Evolutionary conservation across 1,140 invertebrate genomes (phyloP).

Genomic region (Mamestra configurata): DNA sequence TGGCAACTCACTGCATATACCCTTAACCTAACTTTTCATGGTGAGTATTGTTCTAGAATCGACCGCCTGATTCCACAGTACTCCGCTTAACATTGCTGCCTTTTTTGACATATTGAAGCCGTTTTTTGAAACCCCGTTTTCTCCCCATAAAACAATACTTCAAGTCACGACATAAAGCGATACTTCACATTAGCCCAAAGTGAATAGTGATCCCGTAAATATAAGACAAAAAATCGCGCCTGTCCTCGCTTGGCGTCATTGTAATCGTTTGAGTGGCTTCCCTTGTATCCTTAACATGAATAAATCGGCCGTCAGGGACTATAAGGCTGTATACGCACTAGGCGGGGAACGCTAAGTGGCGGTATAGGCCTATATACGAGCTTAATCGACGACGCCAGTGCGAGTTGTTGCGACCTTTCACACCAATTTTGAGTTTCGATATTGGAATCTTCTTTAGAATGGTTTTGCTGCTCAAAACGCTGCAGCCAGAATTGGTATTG

Average conservation of each 20-base stretch:
- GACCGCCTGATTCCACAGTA: too few relatives aligned
- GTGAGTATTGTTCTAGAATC: too few relatives aligned
- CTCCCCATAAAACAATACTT: background rate
- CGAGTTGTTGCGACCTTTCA: background rate
- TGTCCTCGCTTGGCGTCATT: conserved; percentile 30
- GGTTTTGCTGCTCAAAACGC: too few relatives aligned
- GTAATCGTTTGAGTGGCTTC: conserved; percentile 54
- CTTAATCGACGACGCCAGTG: background rate
- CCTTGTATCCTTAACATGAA: conserved; percentile 53
- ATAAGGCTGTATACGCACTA: conserved; percentile 3
- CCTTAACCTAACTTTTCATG: too few relatives aligned
- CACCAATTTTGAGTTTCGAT: background rate
- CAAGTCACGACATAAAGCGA: background rate
- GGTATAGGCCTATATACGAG: background rate
- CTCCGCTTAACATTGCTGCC: too few relatives aligned
- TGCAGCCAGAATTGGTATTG: too few relatives aligned
- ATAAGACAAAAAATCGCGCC: conserved; percentile 15
- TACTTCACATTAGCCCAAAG: background rate
- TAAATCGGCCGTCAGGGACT: conserved; percentile 45
- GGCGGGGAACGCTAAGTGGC: background rate
- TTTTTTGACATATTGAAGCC: too few relatives aligned
- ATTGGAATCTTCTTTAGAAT: too few relatives aligned
- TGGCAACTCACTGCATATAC: too few relatives aligned
- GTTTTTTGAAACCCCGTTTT: too few relatives aligned
- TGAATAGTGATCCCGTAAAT: conserved; percentile 23